These are phyloP conservation scores for Cyanocitta stelleri DNA, from an alignment of 2,113 vertebrate species.

Conservation along the genomic window DNA sequence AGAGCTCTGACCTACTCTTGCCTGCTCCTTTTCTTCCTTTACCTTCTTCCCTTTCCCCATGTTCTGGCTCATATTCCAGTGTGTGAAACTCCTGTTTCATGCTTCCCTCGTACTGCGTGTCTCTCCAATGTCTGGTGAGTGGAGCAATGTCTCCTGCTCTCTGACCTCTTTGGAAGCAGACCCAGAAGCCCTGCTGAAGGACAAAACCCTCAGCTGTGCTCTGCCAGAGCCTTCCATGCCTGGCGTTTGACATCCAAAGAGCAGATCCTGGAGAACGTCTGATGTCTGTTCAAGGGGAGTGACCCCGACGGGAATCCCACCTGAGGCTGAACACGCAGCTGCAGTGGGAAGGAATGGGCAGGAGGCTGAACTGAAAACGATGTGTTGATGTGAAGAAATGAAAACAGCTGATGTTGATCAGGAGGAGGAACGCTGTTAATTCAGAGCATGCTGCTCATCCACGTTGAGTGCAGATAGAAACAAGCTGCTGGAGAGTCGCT, in stretches of 20 bases:
- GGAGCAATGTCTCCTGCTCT: background rate
- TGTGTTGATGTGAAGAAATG: background rate
- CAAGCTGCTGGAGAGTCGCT: background rate
- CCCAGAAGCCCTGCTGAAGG: background rate
- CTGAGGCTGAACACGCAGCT: background rate
- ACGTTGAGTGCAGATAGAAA: background rate
- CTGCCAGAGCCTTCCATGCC: background rate
- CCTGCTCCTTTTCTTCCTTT: background rate
- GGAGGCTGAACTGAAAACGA: rapidly evolving
- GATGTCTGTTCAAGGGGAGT: background rate
- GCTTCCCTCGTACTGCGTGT: background rate
- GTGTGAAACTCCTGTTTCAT: background rate
- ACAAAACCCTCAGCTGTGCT: background rate
- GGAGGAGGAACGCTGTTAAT: background rate
- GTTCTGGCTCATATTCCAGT: background rate
- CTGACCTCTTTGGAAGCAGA: background rate
- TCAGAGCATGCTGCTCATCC: background rate
- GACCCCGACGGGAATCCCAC: background rate
- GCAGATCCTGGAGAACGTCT: background rate
- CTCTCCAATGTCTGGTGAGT: background rate
- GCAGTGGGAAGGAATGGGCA: rapidly evolving
- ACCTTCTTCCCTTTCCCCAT: background rate
- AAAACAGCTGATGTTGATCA: background rate
- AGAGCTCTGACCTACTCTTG: background rate
- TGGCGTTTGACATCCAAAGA: background rate